Conservation (phyloP, 2,888 invertebrate genomes). For the Heliconius sara region DNA sequence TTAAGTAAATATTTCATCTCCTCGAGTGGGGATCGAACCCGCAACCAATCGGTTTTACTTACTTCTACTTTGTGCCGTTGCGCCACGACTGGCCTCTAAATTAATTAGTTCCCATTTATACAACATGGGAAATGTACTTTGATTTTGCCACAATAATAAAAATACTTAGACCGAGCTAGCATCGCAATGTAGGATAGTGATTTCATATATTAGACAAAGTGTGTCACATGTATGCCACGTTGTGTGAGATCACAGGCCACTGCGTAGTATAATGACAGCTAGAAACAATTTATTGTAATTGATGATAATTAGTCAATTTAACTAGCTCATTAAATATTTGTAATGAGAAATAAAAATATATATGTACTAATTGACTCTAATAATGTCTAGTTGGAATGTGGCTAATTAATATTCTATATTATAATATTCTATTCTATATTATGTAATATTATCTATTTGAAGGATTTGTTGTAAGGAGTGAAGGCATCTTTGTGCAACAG, state of each 20-base stretch:
- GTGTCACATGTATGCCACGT: slow-evolving; percentile 15
- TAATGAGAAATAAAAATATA: slow-evolving; percentile 2
- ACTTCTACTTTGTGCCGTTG: no score
- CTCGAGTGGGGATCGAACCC: no score
- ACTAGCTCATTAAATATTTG: background rate
- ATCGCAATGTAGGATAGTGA: background rate
- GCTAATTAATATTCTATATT: no score
- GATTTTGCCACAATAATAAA: background rate
- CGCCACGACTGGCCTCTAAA: no score
- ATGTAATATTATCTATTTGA: no score
- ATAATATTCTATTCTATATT: no score
- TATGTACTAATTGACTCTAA: background rate
- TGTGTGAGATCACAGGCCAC: slow-evolving; percentile 15
- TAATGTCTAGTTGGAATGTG: background rate
- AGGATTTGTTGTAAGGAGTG: no score
- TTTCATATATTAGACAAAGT: slow-evolving; percentile 7
- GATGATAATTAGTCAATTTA: slow-evolving; percentile 18
- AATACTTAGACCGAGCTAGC: background rate
- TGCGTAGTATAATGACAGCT: slow-evolving; percentile 1
- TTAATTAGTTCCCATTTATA: no score
- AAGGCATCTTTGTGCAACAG: no score
- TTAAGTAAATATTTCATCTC: no score
- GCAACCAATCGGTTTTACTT: no score
- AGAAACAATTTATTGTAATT: slow-evolving; percentile 12
- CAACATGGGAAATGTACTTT: background rate